phyloP scores from a whole-genome alignment of 2,113 vertebrate genomes.

The Dipodomys stephensi region DNA sequence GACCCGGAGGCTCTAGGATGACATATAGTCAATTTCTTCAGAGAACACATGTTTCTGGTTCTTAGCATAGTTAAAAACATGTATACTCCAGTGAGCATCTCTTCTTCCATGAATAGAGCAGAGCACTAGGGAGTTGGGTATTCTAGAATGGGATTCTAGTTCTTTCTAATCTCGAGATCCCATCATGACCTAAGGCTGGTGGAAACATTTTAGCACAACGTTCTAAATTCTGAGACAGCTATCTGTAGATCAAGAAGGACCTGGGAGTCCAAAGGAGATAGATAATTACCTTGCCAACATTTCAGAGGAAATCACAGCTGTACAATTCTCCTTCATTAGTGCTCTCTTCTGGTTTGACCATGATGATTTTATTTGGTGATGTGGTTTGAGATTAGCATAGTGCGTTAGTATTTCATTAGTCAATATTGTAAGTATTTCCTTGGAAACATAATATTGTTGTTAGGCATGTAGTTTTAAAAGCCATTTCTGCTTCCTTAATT shows the following conservation, averaged over 20 bases:
- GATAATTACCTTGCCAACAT: not conserved
- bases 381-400: not conserved
- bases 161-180: not conserved
- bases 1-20: not conserved
- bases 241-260: not conserved
- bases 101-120: not conserved
- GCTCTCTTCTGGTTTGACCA: not conserved
- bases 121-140: not conserved
- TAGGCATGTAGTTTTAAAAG: constrained; percentile 34
- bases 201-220: not conserved
- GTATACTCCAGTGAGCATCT: not conserved
- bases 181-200: not conserved
- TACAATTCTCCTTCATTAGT: not conserved
- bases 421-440: not conserved
- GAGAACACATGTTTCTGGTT: not conserved
- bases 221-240: not conserved
- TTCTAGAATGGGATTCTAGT: not conserved
- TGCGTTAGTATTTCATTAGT: constrained; percentile 41
- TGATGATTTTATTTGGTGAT: not conserved
- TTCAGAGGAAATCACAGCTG: not conserved
- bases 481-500: not conserved
- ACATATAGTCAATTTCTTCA: not conserved
- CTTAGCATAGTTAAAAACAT: not conserved
- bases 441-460: constrained; percentile 9
- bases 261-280: not conserved